Conservation (phyloP, 1,140 invertebrate species). For the Drosophila teissieri region DNA sequence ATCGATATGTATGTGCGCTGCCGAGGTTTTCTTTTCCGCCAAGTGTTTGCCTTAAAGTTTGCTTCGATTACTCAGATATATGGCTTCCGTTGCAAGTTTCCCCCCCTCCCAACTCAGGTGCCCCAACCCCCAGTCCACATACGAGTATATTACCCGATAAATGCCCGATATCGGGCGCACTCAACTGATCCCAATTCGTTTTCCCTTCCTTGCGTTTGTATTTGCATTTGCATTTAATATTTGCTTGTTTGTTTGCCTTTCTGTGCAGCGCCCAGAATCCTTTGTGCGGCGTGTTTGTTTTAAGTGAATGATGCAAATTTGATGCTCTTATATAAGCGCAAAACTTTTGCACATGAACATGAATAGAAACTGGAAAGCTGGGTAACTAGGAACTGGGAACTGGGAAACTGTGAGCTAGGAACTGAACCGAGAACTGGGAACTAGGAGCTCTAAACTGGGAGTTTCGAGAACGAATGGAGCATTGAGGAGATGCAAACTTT, state of each 20-base stretch:
- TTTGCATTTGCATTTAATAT: constrained; percentile 82
- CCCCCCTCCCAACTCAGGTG: constrained; percentile 14
- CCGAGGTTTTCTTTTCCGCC: constrained; percentile 16
- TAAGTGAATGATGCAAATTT: constrained; percentile 83
- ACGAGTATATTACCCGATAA: constrained; percentile 17
- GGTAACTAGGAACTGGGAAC: not conserved
- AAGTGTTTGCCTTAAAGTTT: constrained; percentile 25
- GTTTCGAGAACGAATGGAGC: constrained; percentile 31
- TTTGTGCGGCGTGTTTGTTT: constrained; percentile 66
- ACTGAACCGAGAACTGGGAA: not conserved
- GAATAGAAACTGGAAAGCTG: constrained; percentile 33
- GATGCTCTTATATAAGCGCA: constrained; percentile 77
- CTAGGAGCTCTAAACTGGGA: not conserved
- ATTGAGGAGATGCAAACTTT: constrained; percentile 72
- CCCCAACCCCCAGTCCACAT: not conserved
- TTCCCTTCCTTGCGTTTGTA: constrained; percentile 69
- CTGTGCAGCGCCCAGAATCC: constrained; percentile 37
- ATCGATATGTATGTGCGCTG: constrained; percentile 32
- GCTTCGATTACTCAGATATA: constrained; percentile 45
- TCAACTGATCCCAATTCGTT: constrained; percentile 50
- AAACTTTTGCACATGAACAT: constrained; percentile 81
- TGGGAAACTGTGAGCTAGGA: not conserved
- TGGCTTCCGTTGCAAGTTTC: constrained; percentile 3
- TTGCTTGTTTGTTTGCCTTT: constrained; percentile 71
- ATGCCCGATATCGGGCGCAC: constrained; percentile 41